Conservation (phyloP, 1,140 invertebrate species). For the Drosophila punjabiensis region DNA sequence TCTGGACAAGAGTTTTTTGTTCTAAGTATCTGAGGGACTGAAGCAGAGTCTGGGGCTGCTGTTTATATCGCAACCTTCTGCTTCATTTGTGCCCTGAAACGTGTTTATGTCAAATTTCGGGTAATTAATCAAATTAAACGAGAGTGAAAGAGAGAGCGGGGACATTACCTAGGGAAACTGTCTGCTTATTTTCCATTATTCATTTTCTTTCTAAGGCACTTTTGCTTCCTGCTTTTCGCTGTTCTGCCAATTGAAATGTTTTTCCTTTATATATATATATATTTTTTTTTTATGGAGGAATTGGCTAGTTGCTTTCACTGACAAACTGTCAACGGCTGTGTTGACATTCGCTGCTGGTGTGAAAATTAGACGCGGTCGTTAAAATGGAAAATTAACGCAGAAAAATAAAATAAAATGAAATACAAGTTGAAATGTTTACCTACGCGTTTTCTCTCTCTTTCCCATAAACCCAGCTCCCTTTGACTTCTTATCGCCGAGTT, state of each 20-base stretch:
- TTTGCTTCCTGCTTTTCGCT: constrained; percentile 52
- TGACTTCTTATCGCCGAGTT: constrained; percentile 31
- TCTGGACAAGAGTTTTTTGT: constrained; percentile 47
- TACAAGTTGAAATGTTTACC: constrained; percentile 9
- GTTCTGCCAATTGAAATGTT: constrained; percentile 42
- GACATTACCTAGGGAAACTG: constrained; percentile 22
- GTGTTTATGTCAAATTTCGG: constrained; percentile 74
- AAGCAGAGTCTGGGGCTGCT: constrained; percentile 3
- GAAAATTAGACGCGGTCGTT: constrained; percentile 46
- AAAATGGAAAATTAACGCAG: constrained; percentile 18
- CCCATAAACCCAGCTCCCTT: background rate
- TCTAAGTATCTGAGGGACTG: constrained; percentile 7
- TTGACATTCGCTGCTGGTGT: constrained; percentile 41
- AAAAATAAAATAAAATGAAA: constrained; percentile 10
- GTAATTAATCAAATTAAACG: constrained; percentile 72
- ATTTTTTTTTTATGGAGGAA: background rate
- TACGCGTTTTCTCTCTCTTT: constrained; percentile 4
- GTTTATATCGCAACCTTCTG: constrained; percentile 70
- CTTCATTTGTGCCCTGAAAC: constrained; percentile 73
- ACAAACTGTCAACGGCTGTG: constrained; percentile 46
- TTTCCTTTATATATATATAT: background rate
- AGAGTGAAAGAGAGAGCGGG: constrained; percentile 24
- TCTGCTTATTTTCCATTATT: constrained; percentile 66
- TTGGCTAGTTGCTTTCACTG: constrained; percentile 36
- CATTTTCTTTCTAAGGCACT: constrained; percentile 31